phyloP scores from a whole-genome alignment of 2,888 invertebrate genomes.

The Spodoptera picta region DNA sequence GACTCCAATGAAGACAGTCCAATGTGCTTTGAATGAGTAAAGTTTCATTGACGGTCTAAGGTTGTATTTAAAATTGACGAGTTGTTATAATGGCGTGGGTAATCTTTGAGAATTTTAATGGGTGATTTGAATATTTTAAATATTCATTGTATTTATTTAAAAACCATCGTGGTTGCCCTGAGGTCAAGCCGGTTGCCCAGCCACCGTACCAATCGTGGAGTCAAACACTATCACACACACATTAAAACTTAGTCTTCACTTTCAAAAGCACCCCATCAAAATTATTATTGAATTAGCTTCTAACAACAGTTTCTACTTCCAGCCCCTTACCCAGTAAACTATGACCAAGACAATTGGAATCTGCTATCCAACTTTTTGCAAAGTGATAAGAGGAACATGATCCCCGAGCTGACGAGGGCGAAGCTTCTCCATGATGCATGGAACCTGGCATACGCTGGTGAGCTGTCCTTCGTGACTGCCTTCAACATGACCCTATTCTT shows the following conservation, averaged over 20 bases:
- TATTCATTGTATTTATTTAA: no score
- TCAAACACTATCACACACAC: no score
- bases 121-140: neutral
- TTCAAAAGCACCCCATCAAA: no score
- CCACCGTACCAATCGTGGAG: no score
- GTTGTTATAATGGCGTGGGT: neutral
- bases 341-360: slow-evolving; percentile 93
- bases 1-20: slow-evolving; percentile 13
- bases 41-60: neutral
- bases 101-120: slow-evolving; percentile 5
- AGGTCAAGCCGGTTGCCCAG: no score
- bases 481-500: slow-evolving; percentile 94
- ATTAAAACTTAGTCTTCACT: no score
- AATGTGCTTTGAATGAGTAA: slow-evolving; percentile 35
- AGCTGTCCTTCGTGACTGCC: slow-evolving; percentile 92
- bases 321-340: slow-evolving; percentile 95
- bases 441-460: slow-evolving; percentile 93
- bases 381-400: slow-evolving; percentile 83
- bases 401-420: slow-evolving; percentile 92
- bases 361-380: slow-evolving; percentile 91
- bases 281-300: neutral
- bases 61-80: neutral
- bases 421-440: slow-evolving; percentile 93
- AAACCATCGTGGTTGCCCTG: no score
- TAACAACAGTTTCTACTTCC: slow-evolving; percentile 37